Evolutionary conservation across 2,113 vertebrate genomes (phyloP).

Genomic region (Solea solea): DNA sequence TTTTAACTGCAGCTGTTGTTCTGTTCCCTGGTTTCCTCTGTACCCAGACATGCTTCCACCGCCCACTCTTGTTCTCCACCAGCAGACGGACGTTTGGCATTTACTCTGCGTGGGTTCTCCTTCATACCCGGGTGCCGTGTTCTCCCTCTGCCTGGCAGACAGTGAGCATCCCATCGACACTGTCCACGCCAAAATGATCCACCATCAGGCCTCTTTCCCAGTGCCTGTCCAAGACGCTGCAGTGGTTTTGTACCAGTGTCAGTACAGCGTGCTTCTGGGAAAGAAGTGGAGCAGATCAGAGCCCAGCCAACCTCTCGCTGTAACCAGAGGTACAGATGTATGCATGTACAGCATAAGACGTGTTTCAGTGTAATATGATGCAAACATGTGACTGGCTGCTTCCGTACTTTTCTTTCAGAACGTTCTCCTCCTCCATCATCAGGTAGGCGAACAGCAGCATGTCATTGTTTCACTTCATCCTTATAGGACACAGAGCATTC

Average conservation of each 20-base stretch:
- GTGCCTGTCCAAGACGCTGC: constrained; percentile 59
- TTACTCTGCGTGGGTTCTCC: constrained; percentile 75
- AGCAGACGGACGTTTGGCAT: constrained; percentile 53
- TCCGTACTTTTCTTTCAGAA: constrained; percentile 46
- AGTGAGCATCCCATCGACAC: constrained; percentile 14
- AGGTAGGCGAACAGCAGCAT: constrained; percentile 35
- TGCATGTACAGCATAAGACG: neutral
- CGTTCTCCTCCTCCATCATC: constrained; percentile 3
- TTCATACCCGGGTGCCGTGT: constrained; percentile 73
- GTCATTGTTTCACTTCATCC: too few species aligned
- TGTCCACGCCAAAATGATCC: constrained; percentile 1
- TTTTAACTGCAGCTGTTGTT: constrained; percentile 4
- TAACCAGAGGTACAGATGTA: constrained; percentile 53
- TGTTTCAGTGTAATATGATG: neutral
- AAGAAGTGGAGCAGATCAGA: constrained; percentile 60
- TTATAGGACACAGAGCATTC: too few species aligned
- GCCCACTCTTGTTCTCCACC: constrained; percentile 67
- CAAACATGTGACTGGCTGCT: constrained; percentile 6
- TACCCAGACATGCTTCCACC: constrained; percentile 57
- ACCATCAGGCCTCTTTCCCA: constrained; percentile 63
- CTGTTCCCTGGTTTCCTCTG: neutral
- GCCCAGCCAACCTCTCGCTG: constrained; percentile 55
- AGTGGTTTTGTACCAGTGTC: constrained; percentile 71
- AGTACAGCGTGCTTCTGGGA: constrained; percentile 71
- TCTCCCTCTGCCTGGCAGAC: constrained; percentile 70